Evolutionary conservation across 2,888 invertebrate species (phyloP), one percentile per base, ranked within the genome.

Genomic region (Erpobdella octoculata): DNA sequence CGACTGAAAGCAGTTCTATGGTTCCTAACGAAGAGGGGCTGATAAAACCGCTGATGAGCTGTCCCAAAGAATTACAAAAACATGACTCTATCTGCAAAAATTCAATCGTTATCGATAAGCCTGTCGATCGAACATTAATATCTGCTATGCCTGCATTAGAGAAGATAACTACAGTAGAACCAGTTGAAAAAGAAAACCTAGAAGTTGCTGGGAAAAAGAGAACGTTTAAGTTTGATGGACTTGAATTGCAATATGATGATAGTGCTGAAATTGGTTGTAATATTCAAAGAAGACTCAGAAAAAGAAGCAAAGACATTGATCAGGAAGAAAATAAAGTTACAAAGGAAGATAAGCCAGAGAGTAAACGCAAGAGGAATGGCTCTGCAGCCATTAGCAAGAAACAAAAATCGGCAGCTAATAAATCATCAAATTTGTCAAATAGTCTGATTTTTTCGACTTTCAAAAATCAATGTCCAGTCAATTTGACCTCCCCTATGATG

Each of bases 211-310:
- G 12, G 6, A n/a, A 4, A 62, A 62, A 62, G 62, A 62, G 31
- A 12, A 62, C 33, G 18, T 62, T 62, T 33, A 62, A 62, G 15
- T 62, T 62, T 62, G 62, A 62, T 33, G 62, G 62, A 5, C 9
- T 62, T n/a, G 62, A 62, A 62, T 15, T 62, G 15, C 21, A 53
- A n/a, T 53, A 53, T 53, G 21, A 21, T 53, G 18, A 25, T 21
- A 28, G 28, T 53, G 53, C 53, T 53, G 53, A 15, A 53, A 28
- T 25, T 25, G 21, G 46, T n/a, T 46, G 53, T 28, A n/a, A 25
- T 18, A 53, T 28, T 53, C 21, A 21, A 21, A 53, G 53, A 28
- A 5, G 53, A 8, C 53, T 53, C 53, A 53, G 53, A n/a, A 53
- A 53, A 28, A 53, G 53, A 53, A 9, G 53, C 18, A 53, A 53